Conservation (phyloP, 2,113 vertebrate genomes). For the Phalacrocorax pelagicus region DNA sequence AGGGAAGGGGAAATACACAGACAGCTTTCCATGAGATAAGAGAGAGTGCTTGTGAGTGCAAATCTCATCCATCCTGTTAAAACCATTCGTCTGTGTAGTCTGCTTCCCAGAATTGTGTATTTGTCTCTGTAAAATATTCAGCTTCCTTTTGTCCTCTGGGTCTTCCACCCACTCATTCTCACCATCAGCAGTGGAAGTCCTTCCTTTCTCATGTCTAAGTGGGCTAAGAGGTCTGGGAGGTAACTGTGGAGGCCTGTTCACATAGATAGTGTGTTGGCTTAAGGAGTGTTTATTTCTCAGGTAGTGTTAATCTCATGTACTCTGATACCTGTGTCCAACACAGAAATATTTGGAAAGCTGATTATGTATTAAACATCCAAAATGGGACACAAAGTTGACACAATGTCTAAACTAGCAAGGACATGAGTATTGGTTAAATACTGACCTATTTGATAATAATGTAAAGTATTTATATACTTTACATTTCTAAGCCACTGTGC, state of each 20-base stretch:
- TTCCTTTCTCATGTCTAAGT: neutral
- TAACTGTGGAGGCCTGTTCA: neutral
- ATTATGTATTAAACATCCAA: slow-evolving; percentile 32
- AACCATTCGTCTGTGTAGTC: neutral
- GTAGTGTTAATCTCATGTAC: neutral
- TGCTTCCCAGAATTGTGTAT: neutral
- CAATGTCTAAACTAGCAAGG: neutral
- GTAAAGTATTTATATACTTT: neutral
- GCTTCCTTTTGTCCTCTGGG: neutral
- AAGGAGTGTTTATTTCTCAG: neutral
- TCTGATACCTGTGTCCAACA: neutral
- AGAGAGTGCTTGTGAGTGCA: neutral
- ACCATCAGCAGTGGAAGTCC: neutral
- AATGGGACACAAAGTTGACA: neutral
- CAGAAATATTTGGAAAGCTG: slow-evolving; percentile 25
- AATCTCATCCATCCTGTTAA: neutral
- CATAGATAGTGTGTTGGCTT: neutral
- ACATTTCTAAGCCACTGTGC: neutral
- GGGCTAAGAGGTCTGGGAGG: neutral
- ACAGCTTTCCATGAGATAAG: neutral
- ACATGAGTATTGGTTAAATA: neutral
- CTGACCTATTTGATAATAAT: neutral
- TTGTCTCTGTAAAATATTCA: slow-evolving; percentile 2
- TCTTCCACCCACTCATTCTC: neutral
- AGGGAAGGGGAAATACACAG: neutral